A percentile compares a stretch with the other conserved stretches of the same genome.
phyloP scores from a whole-genome alignment of 2,797 vertebrate species.

The Prunella strophiata region DNA sequence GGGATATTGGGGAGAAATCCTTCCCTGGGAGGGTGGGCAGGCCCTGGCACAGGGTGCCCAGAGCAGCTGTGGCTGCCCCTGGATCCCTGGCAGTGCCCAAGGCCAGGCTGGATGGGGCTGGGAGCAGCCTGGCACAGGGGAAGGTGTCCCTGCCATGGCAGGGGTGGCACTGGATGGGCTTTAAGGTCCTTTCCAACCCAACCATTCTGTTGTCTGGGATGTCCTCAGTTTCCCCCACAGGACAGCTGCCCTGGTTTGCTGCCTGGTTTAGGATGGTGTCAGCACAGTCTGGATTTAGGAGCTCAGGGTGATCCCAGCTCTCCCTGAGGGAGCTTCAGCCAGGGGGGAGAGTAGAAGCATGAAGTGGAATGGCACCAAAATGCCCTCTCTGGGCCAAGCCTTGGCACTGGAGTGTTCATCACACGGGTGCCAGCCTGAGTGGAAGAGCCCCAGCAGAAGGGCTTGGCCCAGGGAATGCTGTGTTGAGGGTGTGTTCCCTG shows the following conservation, averaged over 20 bases:
- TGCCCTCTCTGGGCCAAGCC: background rate
- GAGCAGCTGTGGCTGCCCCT: background rate
- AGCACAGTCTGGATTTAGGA: background rate
- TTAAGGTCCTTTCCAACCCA: background rate
- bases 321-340: background rate
- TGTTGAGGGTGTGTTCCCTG: background rate
- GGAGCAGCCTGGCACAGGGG: background rate
- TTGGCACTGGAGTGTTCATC: too few species aligned
- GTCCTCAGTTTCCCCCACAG: background rate
- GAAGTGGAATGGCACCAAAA: background rate
- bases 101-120: background rate
- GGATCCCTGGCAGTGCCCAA: background rate
- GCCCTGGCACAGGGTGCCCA: background rate
- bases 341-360: background rate
- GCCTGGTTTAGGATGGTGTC: background rate
- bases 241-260: background rate
- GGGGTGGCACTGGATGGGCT: accelerated
- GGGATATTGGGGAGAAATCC: accelerated
- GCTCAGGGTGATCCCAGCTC: background rate
- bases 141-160: background rate
- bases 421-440: accelerated
- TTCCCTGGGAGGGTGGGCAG: background rate
- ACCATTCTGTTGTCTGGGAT: background rate
- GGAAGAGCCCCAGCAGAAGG: background rate
- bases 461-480: background rate